Conservation (phyloP, 2,113 vertebrate species). For the Xenotilapia flavipinnis region DNA sequence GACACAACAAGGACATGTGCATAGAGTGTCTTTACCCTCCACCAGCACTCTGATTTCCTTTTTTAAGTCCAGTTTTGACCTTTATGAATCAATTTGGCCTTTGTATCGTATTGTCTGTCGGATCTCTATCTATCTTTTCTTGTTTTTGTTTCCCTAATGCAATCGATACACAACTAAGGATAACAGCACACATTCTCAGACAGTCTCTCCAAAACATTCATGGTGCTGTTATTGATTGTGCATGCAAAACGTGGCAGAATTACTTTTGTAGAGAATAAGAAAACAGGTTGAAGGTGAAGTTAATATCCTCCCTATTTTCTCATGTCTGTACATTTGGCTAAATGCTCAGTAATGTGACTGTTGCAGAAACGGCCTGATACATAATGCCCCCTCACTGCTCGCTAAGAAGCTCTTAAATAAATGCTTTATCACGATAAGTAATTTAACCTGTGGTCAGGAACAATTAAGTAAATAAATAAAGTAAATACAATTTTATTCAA, state of each 20-base stretch:
- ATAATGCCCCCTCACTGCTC: neutral
- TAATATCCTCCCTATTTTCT: neutral
- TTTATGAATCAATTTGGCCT: neutral
- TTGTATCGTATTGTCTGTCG: neutral
- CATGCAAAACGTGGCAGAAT: neutral
- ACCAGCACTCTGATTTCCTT: neutral
- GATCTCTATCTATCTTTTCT: neutral
- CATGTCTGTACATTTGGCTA: neutral
- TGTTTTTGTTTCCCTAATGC: neutral
- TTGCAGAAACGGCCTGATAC: neutral
- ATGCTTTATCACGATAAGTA: fast-evolving
- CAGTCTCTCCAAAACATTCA: neutral
- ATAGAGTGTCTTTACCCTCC: neutral
- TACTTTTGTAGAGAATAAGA: neutral
- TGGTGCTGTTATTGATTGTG: neutral
- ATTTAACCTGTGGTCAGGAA: neutral
- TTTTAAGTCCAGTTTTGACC: neutral
- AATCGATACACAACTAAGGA: neutral
- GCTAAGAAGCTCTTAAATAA: neutral
- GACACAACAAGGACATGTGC: neutral
- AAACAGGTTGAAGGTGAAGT: neutral
- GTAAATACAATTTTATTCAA: neutral
- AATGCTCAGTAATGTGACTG: neutral
- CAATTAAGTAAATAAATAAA: neutral
- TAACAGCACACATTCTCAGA: neutral